Conservation (phyloP, 1,140 invertebrate species). For the Lucilia cuprina region DNA sequence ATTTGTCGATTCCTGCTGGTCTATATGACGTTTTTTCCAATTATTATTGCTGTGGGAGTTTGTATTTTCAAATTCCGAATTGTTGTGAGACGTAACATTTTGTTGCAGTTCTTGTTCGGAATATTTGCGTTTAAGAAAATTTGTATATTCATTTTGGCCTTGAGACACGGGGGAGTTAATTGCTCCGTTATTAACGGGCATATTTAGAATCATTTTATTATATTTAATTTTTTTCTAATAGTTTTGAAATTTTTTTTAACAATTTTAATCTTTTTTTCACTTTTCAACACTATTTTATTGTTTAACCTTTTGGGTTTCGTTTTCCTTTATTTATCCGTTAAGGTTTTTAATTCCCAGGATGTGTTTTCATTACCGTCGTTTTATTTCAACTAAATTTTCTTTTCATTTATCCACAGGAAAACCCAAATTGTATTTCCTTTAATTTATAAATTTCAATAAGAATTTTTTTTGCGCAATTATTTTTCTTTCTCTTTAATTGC, state of each 20-base stretch:
- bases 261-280: not conserved
- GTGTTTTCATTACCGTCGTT: constrained; percentile 16
- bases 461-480: not conserved
- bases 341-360: not conserved
- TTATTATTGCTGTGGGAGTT: constrained; percentile 13
- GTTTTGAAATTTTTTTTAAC: not conserved
- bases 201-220: constrained; percentile 37
- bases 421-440: not conserved
- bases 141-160: constrained; percentile 26
- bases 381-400: constrained; percentile 7
- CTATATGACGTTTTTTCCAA: not conserved
- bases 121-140: constrained; percentile 40
- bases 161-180: not conserved
- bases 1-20: not conserved
- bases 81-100: not conserved
- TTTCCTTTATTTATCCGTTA: not conserved
- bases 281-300: not conserved
- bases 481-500: not conserved
- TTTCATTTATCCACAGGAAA: not conserved
- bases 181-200: constrained; percentile 31
- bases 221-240: not conserved
- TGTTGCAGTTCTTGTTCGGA: not conserved
- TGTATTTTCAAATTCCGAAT: not conserved
- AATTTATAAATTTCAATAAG: not conserved
- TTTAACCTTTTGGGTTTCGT: not conserved